Evolutionary conservation across 2,113 vertebrate species (phyloP).

Genomic region (Coptodon rendalli): DNA sequence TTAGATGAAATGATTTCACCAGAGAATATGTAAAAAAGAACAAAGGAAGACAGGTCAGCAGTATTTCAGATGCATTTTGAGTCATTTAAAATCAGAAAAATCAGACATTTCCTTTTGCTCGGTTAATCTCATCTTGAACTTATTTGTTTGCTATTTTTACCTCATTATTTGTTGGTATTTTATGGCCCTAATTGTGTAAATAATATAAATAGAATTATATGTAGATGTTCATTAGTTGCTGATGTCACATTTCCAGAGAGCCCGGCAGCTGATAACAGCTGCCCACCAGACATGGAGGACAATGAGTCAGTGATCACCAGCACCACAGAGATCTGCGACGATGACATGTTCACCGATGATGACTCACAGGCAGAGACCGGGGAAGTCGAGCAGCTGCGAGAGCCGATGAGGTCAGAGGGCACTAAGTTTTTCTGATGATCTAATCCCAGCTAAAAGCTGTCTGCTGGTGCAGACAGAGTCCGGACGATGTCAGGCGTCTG

Average conservation of each 20-base stretch:
- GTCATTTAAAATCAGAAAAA: not conserved
- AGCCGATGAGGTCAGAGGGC: slow-evolving; percentile 53
- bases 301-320: not conserved
- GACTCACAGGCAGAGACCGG: not conserved
- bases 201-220: not conserved
- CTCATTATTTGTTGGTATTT: not conserved
- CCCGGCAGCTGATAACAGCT: not conserved
- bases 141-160: not conserved
- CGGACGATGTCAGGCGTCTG: not conserved
- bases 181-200: not conserved
- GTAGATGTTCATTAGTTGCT: not conserved
- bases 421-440: not conserved
- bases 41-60: not conserved
- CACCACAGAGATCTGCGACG: slow-evolving; percentile 4
- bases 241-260: slow-evolving; percentile 19
- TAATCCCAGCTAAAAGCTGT: not conserved
- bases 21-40: not conserved
- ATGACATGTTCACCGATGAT: slow-evolving; percentile 13
- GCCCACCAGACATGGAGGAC: not conserved
- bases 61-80: not conserved
- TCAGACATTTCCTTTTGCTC: not conserved
- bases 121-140: not conserved
- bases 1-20: not conserved
- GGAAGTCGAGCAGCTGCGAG: not conserved
- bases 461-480: not conserved